Percentiles rank a stretch among this genome's conserved stretches.
Evolutionary conservation across 2,113 vertebrate species (phyloP).

Genomic region (Antennarius striatus): DNA sequence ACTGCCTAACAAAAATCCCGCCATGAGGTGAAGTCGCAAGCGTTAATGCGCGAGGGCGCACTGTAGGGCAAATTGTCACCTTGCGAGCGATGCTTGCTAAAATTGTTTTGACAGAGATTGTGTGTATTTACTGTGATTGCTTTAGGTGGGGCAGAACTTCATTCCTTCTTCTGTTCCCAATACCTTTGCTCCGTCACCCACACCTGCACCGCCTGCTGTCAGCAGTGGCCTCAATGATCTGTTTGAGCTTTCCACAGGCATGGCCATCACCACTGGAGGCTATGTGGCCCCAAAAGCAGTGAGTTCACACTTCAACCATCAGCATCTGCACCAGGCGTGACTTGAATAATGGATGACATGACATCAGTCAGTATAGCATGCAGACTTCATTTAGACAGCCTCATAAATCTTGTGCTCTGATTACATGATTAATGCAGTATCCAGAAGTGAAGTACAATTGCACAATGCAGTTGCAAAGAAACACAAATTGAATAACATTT

Average conservation of each 20-base stretch:
- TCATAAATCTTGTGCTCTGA: background rate
- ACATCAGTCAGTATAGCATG: background rate
- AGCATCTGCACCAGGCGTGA: background rate
- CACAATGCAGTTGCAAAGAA: too few species aligned
- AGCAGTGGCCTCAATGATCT: slow-evolving; percentile 94
- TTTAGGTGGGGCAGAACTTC: slow-evolving; percentile 97
- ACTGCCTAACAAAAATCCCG: too few species aligned
- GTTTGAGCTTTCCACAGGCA: slow-evolving; percentile 94
- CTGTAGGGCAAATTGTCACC: slow-evolving; percentile 4
- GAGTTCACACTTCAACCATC: slow-evolving; percentile 58
- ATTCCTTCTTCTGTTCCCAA: slow-evolving; percentile 94
- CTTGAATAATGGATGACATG: background rate
- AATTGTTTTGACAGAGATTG: background rate
- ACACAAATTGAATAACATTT: too few species aligned
- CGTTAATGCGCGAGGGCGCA: too few species aligned
- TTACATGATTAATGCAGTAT: too few species aligned
- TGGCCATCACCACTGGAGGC: slow-evolving; percentile 93
- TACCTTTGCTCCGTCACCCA: slow-evolving; percentile 96
- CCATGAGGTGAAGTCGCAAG: too few species aligned
- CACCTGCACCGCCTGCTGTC: slow-evolving; percentile 90
- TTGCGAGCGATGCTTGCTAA: background rate
- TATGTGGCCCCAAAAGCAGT: slow-evolving; percentile 89
- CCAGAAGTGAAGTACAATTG: too few species aligned
- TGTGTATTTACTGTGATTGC: slow-evolving; percentile 3
- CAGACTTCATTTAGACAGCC: too few species aligned